Evolutionary conservation across 1,140 invertebrate genomes (phyloP), one percentile per base, ranked within the genome.

Genomic region (Ephestia elutella): DNA sequence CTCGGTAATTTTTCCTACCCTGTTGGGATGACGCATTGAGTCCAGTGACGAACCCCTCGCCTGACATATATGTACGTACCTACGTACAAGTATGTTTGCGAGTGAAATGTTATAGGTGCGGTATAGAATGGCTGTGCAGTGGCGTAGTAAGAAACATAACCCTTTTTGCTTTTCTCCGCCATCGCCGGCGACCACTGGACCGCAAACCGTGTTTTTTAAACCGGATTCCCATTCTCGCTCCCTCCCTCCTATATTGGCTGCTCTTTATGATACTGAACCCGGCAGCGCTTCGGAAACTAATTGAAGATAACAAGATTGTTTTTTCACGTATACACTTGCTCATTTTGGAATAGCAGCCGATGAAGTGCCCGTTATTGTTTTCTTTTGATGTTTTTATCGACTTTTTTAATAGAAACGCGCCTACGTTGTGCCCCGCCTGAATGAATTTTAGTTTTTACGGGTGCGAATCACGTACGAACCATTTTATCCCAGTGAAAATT

Each of bases 251-350:
- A 74, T 77, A 79, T 78, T 71, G 71, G 64, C 66, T 63, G 65
- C 62, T 75, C 72, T 73, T 78, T 78, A 82, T 73, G 72, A 75
- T 71, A 72, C 75, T 70, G 68, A 66, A 67, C 35, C 66, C 68
- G 68, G 61, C 59, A 71, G 60, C 68, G 70, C 73, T 78, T 76
- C 70, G 71, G 66, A 79, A 82, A 82, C 69, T 81, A 82, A 84
- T 84, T 78, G 75, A 82, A 82, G 71, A 80, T 78, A 86, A 82
- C 77, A 78, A 77, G 65, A 66, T 73, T 75, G 68, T 73, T 82
- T 80, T 75, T 79, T 68, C 66, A 63, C 61, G 58, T 68, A 62
- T 64, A 66, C 59, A 62, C 61, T 76, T 71, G 68, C 73, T 73
- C 66, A 70, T 75, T 79, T 78, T 72, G 65, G 38, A 70, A 70